Conservation (phyloP, 2,113 vertebrate genomes). For the Scytalopus superciliaris region DNA sequence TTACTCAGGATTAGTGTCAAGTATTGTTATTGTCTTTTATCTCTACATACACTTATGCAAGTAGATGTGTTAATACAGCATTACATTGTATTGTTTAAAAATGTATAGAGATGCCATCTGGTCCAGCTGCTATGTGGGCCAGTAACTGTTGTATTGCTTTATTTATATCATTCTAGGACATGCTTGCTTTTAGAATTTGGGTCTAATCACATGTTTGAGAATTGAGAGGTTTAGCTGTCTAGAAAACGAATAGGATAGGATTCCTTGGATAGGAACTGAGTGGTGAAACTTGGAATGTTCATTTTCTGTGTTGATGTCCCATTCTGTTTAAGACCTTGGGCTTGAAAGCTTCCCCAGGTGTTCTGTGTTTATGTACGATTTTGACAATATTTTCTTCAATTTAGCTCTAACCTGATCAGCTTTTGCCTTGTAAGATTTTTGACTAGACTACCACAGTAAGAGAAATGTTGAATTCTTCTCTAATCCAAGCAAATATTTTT, state of each 20-base stretch:
- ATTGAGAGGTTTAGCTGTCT: neutral
- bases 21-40: slow-evolving; percentile 31
- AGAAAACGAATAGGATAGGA: neutral
- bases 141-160: slow-evolving; percentile 22
- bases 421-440: neutral
- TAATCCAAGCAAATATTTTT: neutral
- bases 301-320: neutral
- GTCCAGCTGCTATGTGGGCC: slow-evolving; percentile 40
- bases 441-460: neutral
- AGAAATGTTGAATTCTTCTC: neutral
- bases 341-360: neutral
- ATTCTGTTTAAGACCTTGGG: neutral
- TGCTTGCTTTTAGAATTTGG: neutral
- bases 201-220: neutral
- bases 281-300: neutral
- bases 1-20: slow-evolving; percentile 29
- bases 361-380: neutral
- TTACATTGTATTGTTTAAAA: slow-evolving; percentile 44
- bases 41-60: neutral
- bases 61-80: slow-evolving; percentile 23
- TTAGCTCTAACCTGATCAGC: neutral
- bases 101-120: slow-evolving; percentile 48
- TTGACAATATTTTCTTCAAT: neutral
- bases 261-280: neutral
- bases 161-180: slow-evolving; percentile 19